phyloP scores from a whole-genome alignment of 2,888 invertebrate genomes.

The Ceramica pisi region DNA sequence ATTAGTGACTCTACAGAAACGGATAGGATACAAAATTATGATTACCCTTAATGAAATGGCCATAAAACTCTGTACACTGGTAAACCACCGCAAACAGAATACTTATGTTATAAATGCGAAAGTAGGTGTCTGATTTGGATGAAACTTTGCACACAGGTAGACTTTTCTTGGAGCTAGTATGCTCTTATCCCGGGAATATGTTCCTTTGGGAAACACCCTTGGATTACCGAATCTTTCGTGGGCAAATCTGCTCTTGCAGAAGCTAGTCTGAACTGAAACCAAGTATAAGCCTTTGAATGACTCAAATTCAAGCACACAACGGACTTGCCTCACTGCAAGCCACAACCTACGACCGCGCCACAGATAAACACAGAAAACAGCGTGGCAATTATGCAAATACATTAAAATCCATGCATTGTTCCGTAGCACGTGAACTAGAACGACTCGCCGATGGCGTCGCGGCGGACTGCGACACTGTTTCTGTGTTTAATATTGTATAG shows the following conservation, averaged over 20 bases:
- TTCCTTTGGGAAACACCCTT: too few relatives aligned
- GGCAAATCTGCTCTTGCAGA: neutral
- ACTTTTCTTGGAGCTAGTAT: too few relatives aligned
- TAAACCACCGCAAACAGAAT: neutral
- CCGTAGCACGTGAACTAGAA: slow-evolving; percentile 71
- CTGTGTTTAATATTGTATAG: neutral
- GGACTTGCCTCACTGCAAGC: slow-evolving; percentile 34
- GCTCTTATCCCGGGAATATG: too few relatives aligned
- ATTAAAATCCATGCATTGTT: slow-evolving; percentile 77
- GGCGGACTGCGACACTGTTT: slow-evolving; percentile 36
- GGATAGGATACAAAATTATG: neutral
- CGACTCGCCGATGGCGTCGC: slow-evolving; percentile 61
- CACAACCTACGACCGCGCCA: slow-evolving; percentile 50
- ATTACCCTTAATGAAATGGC: too few relatives aligned
- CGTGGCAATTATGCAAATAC: slow-evolving; percentile 79
- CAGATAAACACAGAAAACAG: slow-evolving; percentile 75
- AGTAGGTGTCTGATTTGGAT: neutral
- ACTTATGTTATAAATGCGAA: neutral
- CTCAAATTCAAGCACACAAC: neutral
- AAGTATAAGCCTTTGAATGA: neutral
- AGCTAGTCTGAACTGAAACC: neutral
- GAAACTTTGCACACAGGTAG: too few relatives aligned
- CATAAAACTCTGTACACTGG: too few relatives aligned
- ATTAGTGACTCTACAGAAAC: neutral
- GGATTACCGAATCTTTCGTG: too few relatives aligned